phyloP scores from a whole-genome alignment of 2,888 invertebrate genomes.

The Oscheius onirici region DNA sequence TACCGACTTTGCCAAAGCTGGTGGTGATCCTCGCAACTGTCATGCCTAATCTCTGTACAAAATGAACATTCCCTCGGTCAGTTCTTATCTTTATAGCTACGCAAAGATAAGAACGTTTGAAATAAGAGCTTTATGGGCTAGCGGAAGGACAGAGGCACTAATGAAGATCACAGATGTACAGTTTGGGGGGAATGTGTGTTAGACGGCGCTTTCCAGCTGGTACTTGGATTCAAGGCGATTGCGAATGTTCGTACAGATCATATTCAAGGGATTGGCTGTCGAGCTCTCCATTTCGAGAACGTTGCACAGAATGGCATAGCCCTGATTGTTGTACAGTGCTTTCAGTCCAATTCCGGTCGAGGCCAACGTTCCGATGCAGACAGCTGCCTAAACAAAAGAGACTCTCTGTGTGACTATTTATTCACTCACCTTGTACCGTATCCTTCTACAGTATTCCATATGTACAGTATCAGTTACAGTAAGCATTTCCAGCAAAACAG shows the following conservation, averaged over 20 bases:
- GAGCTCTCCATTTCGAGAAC: slow-evolving; percentile 57
- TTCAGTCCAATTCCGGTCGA: slow-evolving; percentile 62
- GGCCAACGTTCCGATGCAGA: slow-evolving; percentile 65
- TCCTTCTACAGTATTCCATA: slow-evolving; percentile 60
- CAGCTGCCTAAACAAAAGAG: slow-evolving; percentile 53
- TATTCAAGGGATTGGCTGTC: slow-evolving; percentile 55
- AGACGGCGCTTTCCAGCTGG: slow-evolving; percentile 56
- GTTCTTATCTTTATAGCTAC: background rate
- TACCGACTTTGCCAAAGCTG: slow-evolving; percentile 56
- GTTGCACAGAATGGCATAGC: slow-evolving; percentile 57
- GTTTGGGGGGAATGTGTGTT: slow-evolving; percentile 26
- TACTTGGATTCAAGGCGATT: slow-evolving; percentile 56
- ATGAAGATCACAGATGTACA: slow-evolving; percentile 20
- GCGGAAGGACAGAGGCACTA: background rate
- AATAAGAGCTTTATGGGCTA: slow-evolving; percentile 4
- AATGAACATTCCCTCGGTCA: background rate
- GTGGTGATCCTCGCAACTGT: slow-evolving; percentile 66
- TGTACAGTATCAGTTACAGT: slow-evolving; percentile 54
- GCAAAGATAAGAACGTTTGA: background rate
- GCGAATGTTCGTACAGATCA: slow-evolving; percentile 65
- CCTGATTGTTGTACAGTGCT: slow-evolving; percentile 59
- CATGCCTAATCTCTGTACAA: slow-evolving; percentile 42
- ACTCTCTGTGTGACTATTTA: background rate
- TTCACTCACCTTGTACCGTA: slow-evolving; percentile 57
- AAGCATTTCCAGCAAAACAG: slow-evolving; percentile 62